Evolutionary conservation across 2,888 invertebrate species (phyloP), one percentile per base, ranked within the genome.

Genomic region (Neoitamus cyanurus): DNA sequence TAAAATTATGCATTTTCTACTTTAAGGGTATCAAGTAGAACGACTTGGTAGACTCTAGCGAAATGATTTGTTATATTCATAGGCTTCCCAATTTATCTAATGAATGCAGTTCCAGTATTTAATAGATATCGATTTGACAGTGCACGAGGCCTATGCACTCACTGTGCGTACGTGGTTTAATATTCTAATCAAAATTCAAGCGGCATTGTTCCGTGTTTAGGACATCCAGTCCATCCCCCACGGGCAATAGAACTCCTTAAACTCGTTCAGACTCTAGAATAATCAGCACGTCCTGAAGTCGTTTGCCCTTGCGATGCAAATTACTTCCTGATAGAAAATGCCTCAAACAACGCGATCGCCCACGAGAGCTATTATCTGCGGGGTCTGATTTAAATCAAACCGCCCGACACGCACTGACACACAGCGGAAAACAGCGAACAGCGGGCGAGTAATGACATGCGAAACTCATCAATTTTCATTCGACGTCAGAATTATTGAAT

Each of bases 391-490:
- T 58, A 70, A 70, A 70, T 70, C 70, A 70, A 70, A 30, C 30
- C 70, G 70, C 6, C 25, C 70, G 31, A 70, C 70, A 70, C 30
- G 31, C 70, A 70, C 31, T 70, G 70, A 31, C n/a, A 30, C 70
- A 30, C n/a, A 70, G 31, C 15, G 70, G 70, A 31, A 70, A 70
- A 30, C 30, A 30, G 70, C 30, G 30, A 25, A 31, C n/a, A 25
- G 37, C 34, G 31, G 73, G 73, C 73, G 36, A 58, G 9, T 75
- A 75, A 75, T 75, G 25, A 75, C 42, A 75, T 42, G 25, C 75
- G 28, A 75, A 75, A 42, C 75, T 75, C 75, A 75, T 75, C 75
- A 75, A 75, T 75, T 75, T 75, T 75, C 75, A 25, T 75, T 75
- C 25, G 34, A 75, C 20, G 75, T 75, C 75, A 75, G 75, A 75